phyloP scores from a whole-genome alignment of 1,140 invertebrate species.

The Drosophila hydei region DNA sequence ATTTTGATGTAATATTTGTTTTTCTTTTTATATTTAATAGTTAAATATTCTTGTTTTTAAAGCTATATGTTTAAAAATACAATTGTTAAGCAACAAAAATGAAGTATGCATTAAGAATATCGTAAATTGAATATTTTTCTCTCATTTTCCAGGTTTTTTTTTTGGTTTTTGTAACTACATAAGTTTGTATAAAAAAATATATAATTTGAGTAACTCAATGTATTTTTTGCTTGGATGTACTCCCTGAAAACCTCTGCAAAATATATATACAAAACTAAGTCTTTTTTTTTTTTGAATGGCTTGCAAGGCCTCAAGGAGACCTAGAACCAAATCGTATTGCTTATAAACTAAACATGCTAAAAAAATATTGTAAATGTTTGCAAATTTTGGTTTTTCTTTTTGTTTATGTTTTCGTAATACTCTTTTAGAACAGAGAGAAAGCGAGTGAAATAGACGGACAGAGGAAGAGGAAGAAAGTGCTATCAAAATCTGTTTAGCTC shows the following conservation, averaged over 20 bases:
- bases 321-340: constrained; percentile 34
- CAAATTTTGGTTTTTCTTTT: constrained; percentile 48
- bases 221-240: constrained; percentile 26
- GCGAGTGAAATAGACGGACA: neutral
- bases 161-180: constrained; percentile 11
- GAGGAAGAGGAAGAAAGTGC: neutral
- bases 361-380: constrained; percentile 33
- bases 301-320: constrained; percentile 12
- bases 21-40: constrained; percentile 27
- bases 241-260: constrained; percentile 34
- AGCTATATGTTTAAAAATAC: constrained; percentile 68
- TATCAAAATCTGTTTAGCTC: constrained; percentile 40
- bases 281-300: constrained; percentile 26
- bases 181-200: constrained; percentile 54
- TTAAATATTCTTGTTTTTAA: constrained; percentile 25
- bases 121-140: constrained; percentile 36
- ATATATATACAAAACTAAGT: constrained; percentile 50
- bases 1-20: constrained; percentile 30
- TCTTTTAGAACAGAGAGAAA: constrained; percentile 59
- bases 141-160: constrained; percentile 16
- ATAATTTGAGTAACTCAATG: constrained; percentile 61
- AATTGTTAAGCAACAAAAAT: constrained; percentile 54
- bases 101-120: constrained; percentile 56
- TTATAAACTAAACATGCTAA: constrained; percentile 76
- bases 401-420: constrained; percentile 59